A percentile compares a stretch with the other conserved stretches of the same genome.
phyloP scores from a whole-genome alignment of 2,113 vertebrate genomes.

The Pipa parva region DNA sequence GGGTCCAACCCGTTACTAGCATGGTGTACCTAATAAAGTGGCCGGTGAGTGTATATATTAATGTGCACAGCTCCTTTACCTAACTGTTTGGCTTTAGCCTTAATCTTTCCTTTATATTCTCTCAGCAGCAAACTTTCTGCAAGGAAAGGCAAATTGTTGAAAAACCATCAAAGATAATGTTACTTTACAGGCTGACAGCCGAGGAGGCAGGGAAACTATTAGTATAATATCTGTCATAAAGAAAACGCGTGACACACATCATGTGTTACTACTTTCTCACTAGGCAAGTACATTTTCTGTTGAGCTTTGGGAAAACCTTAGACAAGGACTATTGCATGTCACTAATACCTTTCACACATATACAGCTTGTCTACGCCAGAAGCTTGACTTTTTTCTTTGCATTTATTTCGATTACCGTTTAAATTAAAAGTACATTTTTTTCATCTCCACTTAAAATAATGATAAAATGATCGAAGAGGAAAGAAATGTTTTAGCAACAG shows the following conservation, averaged over 20 bases:
- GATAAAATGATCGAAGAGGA: too few species aligned
- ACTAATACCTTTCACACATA: not conserved
- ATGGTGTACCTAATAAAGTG: too few species aligned
- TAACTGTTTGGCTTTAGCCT: not conserved
- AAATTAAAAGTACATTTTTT: too few species aligned
- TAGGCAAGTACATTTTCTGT: not conserved
- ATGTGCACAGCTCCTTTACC: too few species aligned
- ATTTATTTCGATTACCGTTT: too few species aligned
- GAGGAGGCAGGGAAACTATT: not conserved
- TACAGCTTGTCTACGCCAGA: not conserved
- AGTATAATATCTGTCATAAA: not conserved
- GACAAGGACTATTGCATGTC: not conserved
- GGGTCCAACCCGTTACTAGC: too few species aligned
- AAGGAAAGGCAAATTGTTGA: not conserved
- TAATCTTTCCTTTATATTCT: not conserved
- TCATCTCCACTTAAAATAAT: too few species aligned
- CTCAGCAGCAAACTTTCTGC: not conserved
- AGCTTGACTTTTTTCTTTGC: not conserved
- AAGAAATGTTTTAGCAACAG: too few species aligned
- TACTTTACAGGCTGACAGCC: not conserved
- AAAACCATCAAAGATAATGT: not conserved
- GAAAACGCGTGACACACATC: not conserved
- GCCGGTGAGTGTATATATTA: too few species aligned
- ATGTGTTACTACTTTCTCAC: not conserved
- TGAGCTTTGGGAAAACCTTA: not conserved